phyloP scores from a whole-genome alignment of 2,113 vertebrate species.

The Tiliqua scincoides region DNA sequence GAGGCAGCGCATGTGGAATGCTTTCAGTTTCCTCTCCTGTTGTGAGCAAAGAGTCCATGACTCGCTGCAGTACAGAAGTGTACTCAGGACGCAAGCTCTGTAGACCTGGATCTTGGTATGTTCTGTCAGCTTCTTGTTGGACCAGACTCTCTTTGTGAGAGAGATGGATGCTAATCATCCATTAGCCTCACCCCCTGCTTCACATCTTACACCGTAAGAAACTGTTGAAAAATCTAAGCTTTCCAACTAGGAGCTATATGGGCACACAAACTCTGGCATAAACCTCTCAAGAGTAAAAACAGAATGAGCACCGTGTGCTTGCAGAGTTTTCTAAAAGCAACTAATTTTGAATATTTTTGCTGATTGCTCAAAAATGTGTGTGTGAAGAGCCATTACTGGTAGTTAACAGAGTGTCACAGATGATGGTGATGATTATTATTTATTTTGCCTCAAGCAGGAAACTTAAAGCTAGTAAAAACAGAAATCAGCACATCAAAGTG shows the following conservation, averaged over 20 bases:
- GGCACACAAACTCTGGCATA: background rate
- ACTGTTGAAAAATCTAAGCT: background rate
- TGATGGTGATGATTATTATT: background rate
- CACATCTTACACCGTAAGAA: background rate
- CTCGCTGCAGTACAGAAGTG: no score
- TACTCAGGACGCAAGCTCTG: no score
- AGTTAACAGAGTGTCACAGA: constrained; percentile 53
- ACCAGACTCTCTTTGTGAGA: no score
- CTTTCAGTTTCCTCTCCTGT: no score
- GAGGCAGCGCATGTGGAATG: no score
- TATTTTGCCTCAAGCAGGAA: constrained; percentile 65
- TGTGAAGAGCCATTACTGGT: constrained; percentile 29
- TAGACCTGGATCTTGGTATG: no score
- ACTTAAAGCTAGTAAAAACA: constrained; percentile 58
- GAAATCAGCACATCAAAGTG: constrained; percentile 64
- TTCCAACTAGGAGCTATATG: background rate
- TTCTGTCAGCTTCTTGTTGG: no score
- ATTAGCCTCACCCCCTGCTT: no score
- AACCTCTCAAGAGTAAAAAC: constrained; percentile 46
- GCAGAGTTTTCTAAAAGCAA: background rate
- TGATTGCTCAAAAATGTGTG: constrained; percentile 34
- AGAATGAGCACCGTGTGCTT: constrained; percentile 30
- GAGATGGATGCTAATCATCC: no score
- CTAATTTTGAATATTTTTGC: constrained; percentile 25
- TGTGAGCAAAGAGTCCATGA: no score